Base-by-base conservation (phyloP, 2,797 vertebrate genomes). In the Bradypodion pumilum region DNA sequence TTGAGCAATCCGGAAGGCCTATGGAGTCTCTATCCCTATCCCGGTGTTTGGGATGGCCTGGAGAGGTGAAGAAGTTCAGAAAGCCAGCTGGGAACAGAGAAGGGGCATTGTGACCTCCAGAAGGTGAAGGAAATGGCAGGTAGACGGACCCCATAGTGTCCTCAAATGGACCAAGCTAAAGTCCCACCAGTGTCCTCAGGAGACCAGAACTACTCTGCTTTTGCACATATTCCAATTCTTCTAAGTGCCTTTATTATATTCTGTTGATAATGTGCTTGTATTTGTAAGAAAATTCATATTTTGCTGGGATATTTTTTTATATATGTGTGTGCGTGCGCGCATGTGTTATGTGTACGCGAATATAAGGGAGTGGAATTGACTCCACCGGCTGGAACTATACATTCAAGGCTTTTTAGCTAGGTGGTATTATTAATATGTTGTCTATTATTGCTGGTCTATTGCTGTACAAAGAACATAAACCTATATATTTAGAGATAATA, bases 221-320 rank as follows among this genome's bases (percentile, higher is more conserved):
- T 23, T 46, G 70, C 13, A 37, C 19, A 40, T 12, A 19, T 70
- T 60, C 77, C 44, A 59, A 19, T 44, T 46, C 46, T 70, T 81
- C 84, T 56, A 81, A 70, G 79, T 81, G 79, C 79, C 78, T 85
- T 84, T 73, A 81, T 84, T 66, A 59, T 42, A 65, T 60, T 42
- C 46, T 77, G 56, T 81, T 70, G 32, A 63, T 62, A 52, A 77
- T 16, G 32, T 62, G 79, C 79, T 81, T 76, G 52, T 81, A 85
- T 85, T 76, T 85, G 75, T 85, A 81, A 85, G 73, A 60, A 81
- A 76, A 49, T n/a, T 15, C 2, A 23, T 78, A 72, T 76, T 83
- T 78, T 69, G 70, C 83, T 77, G 84, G 73, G 79, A 76, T 83
- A 69, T 83, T 83, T 42, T 42, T 75, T 49, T 83, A 52, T 40